Conservation (phyloP, 1,140 invertebrate species). For the Acarapis woodi region DNA sequence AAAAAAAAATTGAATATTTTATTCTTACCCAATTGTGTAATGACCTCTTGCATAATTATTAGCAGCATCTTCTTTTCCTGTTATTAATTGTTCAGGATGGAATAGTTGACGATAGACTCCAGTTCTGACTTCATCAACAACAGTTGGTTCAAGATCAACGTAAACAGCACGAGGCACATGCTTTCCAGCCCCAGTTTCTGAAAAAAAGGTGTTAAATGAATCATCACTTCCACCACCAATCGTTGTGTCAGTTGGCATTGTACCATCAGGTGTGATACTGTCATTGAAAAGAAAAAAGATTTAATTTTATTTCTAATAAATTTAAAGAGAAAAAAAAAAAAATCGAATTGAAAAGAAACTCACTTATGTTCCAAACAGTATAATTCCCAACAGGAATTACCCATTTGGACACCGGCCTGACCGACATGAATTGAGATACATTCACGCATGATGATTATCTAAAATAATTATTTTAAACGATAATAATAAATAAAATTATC, state of each 20-base stretch:
- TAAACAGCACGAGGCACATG: slow-evolving; percentile 52
- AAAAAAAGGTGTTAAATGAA: slow-evolving; percentile 66
- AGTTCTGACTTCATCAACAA: slow-evolving; percentile 29
- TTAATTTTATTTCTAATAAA: too few species aligned
- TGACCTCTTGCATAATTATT: slow-evolving; percentile 27
- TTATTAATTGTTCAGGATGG: slow-evolving; percentile 35
- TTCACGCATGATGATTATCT: too few species aligned
- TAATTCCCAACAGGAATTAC: slow-evolving; percentile 48
- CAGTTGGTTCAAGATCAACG: slow-evolving; percentile 58
- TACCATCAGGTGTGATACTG: slow-evolving; percentile 14
- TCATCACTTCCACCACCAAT: slow-evolving; percentile 34
- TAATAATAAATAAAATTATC: too few species aligned
- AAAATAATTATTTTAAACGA: too few species aligned
- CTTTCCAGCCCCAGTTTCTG: slow-evolving; percentile 55
- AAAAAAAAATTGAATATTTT: too few species aligned
- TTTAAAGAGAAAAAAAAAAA: too few species aligned
- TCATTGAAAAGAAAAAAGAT: too few species aligned
- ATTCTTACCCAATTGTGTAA: slow-evolving; percentile 32
- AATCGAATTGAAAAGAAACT: too few species aligned
- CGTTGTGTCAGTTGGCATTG: slow-evolving; percentile 16
- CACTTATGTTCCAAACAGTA: slow-evolving; percentile 68
- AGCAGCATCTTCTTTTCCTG: slow-evolving; percentile 31
- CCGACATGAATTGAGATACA: slow-evolving; percentile 61
- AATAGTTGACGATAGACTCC: slow-evolving; percentile 31
- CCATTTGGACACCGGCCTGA: slow-evolving; percentile 65